Base-by-base conservation (phyloP, 2,888 invertebrate species). In the Drosophila picticornis region DNA sequence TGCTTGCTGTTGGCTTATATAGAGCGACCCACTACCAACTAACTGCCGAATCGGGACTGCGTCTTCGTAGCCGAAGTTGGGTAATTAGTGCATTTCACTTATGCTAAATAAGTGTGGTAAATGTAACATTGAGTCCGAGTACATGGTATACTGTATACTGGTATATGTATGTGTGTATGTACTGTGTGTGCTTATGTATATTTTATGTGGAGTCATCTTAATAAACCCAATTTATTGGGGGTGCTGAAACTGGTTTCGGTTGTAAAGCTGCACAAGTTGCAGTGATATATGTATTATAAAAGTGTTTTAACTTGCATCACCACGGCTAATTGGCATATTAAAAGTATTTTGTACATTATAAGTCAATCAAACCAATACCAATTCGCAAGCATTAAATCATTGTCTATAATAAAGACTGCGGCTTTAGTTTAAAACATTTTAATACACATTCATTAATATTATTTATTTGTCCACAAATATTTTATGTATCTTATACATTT, bases 51-150 rank as follows among this genome's bases (percentile, higher is more conserved):
- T 56, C 61, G 69, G 36, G 53, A 52, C 60, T 38, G 34, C 40
- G 48, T 77, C 77, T 65, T 77, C 82, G 78, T 72, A 62, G 56
- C 65, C 73, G 61, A 77, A 68, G 53, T 66, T 65, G 81, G 66
- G 89, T 81, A 86, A 85, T 85, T 88, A 90, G 90, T 86, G 77
- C 85, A 85, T 88, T 84, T 90, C 90, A 90, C 58, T 73, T 76
- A 72, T 88, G 85, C 86, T 90, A 83, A 90, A 75, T 67, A 48
- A 72, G 78, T 73, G 74, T 76, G 70, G 71, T 77, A 83, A 83
- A 66, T 68, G 68, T 83, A 86, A 71, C 90, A 85, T 77, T 88
- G 67, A 84, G 38, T 68, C 58, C 61, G 38, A 27, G 27, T 46
- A 40, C 25, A 43, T 2, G 38, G 11, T 22, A 52, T 31, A 51